A percentile compares a stretch with the other conserved stretches of the same genome.
phyloP scores from a whole-genome alignment of 2,797 vertebrate species.

The Lepilemur septentrionalis region DNA sequence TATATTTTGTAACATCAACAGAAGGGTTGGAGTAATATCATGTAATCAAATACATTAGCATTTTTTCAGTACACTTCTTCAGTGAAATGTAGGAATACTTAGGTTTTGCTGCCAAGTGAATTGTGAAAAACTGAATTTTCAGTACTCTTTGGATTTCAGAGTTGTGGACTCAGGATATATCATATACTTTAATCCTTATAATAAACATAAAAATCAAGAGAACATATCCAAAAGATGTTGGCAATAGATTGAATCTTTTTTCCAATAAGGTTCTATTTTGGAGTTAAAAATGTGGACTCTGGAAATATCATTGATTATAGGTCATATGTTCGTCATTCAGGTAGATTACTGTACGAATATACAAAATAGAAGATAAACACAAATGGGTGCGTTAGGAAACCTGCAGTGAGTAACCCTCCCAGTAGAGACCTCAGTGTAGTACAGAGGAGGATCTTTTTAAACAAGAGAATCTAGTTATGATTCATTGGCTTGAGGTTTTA shows the following conservation, averaged over 20 bases:
- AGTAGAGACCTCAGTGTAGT: neutral
- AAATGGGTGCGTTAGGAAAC: neutral
- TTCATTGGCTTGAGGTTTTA: neutral
- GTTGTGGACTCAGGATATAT: neutral
- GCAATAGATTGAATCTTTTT: neutral
- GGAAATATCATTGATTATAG: neutral
- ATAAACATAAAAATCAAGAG: neutral
- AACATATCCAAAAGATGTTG: neutral
- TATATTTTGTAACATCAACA: neutral
- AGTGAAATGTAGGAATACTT: neutral
- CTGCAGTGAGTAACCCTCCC: neutral
- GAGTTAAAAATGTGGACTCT: neutral
- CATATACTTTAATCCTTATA: neutral
- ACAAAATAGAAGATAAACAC: neutral
- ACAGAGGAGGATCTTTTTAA: neutral
- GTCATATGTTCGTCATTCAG: neutral
- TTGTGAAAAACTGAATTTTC: neutral
- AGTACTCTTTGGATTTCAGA: neutral
- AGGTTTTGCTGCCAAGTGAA: constrained; percentile 12
- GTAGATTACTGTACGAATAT: neutral
- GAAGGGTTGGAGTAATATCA: neutral
- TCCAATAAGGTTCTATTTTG: neutral
- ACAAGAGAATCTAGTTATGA: neutral
- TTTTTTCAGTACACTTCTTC: neutral
- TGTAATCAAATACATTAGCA: neutral